Conservation (phyloP, 2,113 vertebrate genomes). For the Phoenicopterus ruber region DNA sequence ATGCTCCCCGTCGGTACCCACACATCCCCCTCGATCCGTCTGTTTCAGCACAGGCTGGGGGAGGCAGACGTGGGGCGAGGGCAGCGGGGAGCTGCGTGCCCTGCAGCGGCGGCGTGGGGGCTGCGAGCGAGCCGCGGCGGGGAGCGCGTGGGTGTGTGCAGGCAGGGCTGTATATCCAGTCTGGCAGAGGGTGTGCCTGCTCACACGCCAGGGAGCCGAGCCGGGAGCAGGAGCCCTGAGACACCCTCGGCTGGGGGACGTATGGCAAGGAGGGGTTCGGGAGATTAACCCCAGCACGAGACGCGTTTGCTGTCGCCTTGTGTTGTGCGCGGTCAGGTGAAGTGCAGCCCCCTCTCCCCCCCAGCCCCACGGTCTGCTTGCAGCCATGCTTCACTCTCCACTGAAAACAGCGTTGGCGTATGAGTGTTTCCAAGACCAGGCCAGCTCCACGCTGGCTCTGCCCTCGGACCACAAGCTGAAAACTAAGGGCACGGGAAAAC, state of each 20-base stretch:
- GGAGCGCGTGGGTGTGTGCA: conserved; percentile 70
- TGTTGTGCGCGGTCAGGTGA: background rate
- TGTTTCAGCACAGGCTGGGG: background rate
- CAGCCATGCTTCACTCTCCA: conserved; percentile 76
- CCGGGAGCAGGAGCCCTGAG: conserved; percentile 53
- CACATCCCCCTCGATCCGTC: fast-evolving
- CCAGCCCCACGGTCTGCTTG: background rate
- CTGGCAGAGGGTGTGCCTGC: conserved; percentile 74
- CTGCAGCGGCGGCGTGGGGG: background rate
- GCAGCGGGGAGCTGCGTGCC: background rate
- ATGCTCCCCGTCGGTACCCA: fast-evolving
- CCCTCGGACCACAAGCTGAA: conserved; percentile 79
- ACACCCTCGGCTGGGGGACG: conserved; percentile 27
- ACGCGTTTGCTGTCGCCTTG: background rate
- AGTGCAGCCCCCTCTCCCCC: background rate
- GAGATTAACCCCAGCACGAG: conserved; percentile 33
- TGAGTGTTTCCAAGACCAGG: conserved; percentile 77
- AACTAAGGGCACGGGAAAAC: conserved; percentile 74
- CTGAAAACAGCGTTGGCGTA: conserved; percentile 78
- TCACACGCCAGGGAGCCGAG: conserved; percentile 62
- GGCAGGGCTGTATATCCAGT: conserved; percentile 78
- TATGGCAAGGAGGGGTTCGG: conserved; percentile 65
- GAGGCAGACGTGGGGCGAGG: background rate
- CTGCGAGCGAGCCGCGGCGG: background rate
- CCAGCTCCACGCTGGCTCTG: conserved; percentile 78